Evolutionary conservation across 2,888 invertebrate species (phyloP).

Genomic region (Pyrochroa serraticornis): DNA sequence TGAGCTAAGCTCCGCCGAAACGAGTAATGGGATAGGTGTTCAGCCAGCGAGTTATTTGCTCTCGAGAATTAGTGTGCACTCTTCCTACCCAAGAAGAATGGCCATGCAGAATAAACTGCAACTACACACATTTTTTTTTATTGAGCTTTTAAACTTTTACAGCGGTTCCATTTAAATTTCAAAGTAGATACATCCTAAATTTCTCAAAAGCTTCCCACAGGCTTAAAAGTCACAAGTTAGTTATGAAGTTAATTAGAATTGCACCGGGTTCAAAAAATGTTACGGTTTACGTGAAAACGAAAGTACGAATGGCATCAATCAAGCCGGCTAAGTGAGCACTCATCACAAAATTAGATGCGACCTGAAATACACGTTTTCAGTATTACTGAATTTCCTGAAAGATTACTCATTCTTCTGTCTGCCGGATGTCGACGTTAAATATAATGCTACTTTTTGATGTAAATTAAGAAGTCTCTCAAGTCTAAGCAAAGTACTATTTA

Average conservation of each 20-base stretch:
- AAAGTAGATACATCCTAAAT: conserved; percentile 32
- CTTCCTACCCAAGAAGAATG: conserved; percentile 40
- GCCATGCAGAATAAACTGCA: conserved; percentile 35
- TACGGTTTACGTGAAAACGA: neutral
- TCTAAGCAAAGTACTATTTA: no score
- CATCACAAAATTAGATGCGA: no score
- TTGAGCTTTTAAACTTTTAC: conserved; percentile 21
- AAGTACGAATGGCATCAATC: no score
- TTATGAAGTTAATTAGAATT: conserved; percentile 9
- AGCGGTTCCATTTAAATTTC: conserved; percentile 28
- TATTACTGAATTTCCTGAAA: no score
- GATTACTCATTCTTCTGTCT: no score
- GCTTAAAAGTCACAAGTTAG: conserved; percentile 30
- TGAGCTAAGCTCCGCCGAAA: conserved; percentile 28
- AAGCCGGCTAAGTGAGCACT: no score
- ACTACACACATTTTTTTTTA: conserved; percentile 18
- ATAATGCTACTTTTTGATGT: no score
- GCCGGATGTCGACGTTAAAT: no score
- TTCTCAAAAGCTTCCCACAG: conserved; percentile 17
- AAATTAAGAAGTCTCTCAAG: no score
- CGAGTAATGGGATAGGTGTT: conserved; percentile 44
- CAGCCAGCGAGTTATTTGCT: conserved; percentile 41
- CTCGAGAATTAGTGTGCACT: conserved; percentile 42
- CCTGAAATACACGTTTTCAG: no score
- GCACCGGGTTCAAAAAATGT: no score